Evolutionary conservation across 2,888 invertebrate species (phyloP), one percentile per base, ranked within the genome.

Genomic region (Zootermopsis nevadensis): DNA sequence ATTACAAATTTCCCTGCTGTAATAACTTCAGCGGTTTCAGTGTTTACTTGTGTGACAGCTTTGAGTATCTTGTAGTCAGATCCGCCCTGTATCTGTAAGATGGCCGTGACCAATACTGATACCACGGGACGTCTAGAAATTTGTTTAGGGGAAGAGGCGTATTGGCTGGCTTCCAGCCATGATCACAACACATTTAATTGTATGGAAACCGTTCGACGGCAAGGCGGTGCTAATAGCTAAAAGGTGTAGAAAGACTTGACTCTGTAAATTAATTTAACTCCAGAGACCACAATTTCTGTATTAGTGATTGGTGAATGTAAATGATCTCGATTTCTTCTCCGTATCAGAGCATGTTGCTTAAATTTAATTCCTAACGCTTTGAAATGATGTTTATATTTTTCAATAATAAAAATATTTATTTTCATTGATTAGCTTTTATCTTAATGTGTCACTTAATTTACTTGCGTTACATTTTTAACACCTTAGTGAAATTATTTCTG

Each of bases 81-180:
- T 53, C 53, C 24, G 15, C 15, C 53, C 53, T 38, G 19, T 15
- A 53, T 6, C 53, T 53, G 19, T 67, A 67, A 72, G 72, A 33
- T 72, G 72, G 30, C 72, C 72, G 22, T 72, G 27, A 67, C 27
- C 67, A 7, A 6, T 67, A n/a, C 30, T 27, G 72, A 72, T 72
- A 72, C 19, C 72, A 22, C 72, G 33, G 72, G 72, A 72, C 33
- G 72, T 33, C 72, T 72, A 33, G 72, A 72, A 72, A 72, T 72
- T 31, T 72, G 72, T 72, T 72, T 72, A 72, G 72, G 35, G 72
- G 72, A 33, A 33, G 72, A 72, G 72, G 72, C 33, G 72, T 72
- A 33, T 33, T 72, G 22, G 33, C 72, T 72, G 72, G 72, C 72
- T 33, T 3, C 12, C 22, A 33, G 72, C 72, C 72, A 72, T 33